Evolutionary conservation across 2,888 invertebrate species (phyloP).

Genomic region (Meteorus cinctellus): DNA sequence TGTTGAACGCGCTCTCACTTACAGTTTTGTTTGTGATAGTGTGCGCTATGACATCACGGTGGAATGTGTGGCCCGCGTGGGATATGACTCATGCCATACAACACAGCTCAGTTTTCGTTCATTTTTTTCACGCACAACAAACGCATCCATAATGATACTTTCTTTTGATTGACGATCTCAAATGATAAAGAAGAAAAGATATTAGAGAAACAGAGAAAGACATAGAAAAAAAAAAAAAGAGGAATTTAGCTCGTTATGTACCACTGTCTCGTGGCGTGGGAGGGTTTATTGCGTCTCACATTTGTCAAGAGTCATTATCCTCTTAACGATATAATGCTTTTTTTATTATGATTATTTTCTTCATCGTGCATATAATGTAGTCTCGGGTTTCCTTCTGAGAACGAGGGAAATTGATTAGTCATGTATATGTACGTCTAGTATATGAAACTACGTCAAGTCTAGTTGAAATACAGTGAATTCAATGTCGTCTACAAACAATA

Average conservation of each 20-base stretch:
- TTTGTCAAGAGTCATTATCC: constrained; percentile 40
- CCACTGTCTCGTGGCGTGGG: constrained; percentile 15
- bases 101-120: constrained; percentile 31
- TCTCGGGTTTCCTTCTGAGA: constrained; percentile 37
- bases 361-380: constrained; percentile 40
- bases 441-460: neutral
- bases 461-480: neutral
- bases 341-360: constrained; percentile 36
- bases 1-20: neutral
- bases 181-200: constrained; percentile 9
- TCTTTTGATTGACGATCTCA: constrained; percentile 32
- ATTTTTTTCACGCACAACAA: constrained; percentile 30
- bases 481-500: constrained; percentile 4
- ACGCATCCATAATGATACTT: constrained; percentile 5
- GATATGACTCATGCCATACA: constrained; percentile 63
- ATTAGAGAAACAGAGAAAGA: no score
- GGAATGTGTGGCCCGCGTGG: constrained; percentile 66
- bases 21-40: neutral
- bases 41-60: constrained; percentile 64
- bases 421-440: neutral
- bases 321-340: constrained; percentile 37
- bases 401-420: constrained; percentile 30
- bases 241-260: neutral
- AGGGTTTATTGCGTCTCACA: constrained; percentile 33
- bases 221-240: constrained; percentile 11